A percentile compares a stretch with the other conserved stretches of the same genome.
These are phyloP conservation scores for Cataglyphis albicans DNA, from an alignment of 2,888 invertebrate genomes.

Conservation along the genomic window DNA sequence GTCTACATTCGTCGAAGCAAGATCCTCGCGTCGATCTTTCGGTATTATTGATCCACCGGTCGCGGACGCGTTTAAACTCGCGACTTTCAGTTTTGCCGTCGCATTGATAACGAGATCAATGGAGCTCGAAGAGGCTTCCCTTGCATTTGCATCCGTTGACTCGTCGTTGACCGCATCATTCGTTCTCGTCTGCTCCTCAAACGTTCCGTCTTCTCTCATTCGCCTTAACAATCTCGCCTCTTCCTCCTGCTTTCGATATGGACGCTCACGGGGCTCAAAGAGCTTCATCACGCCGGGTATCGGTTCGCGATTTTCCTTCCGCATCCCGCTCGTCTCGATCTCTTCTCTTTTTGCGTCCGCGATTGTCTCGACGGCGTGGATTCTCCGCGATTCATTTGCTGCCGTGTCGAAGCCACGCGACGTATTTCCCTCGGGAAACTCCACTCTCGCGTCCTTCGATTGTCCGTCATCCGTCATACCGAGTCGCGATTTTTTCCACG, in stretches of 20 bases:
- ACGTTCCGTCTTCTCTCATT: constrained; percentile 49
- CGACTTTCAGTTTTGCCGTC: constrained; percentile 10
- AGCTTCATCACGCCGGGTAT: constrained; percentile 63
- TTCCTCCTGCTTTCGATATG: constrained; percentile 50
- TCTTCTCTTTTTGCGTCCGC: background rate
- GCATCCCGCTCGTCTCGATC: constrained; percentile 2
- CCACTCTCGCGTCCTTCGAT: constrained; percentile 12
- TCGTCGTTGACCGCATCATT: background rate
- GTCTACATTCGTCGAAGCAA: background rate
- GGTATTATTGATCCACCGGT: background rate
- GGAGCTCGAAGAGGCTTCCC: background rate
- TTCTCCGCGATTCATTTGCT: constrained; percentile 58
- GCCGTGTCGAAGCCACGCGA: constrained; percentile 42
- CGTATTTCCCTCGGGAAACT: constrained; percentile 59
- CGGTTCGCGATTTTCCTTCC: constrained; percentile 42
- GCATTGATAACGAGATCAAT: constrained; percentile 30
- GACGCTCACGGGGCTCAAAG: constrained; percentile 54
- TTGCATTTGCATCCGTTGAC: constrained; percentile 15
- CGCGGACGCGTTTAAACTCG: background rate
- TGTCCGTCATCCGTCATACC: constrained; percentile 14
- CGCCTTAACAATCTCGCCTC: constrained; percentile 30
- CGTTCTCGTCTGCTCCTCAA: background rate
- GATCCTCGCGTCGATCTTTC: constrained; percentile 18
- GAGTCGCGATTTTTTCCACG: constrained; percentile 21
- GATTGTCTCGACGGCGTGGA: constrained; percentile 26